These are phyloP conservation scores for Luehdorfia chinensis DNA, from an alignment of 1,140 invertebrate species.

Conservation along the genomic window DNA sequence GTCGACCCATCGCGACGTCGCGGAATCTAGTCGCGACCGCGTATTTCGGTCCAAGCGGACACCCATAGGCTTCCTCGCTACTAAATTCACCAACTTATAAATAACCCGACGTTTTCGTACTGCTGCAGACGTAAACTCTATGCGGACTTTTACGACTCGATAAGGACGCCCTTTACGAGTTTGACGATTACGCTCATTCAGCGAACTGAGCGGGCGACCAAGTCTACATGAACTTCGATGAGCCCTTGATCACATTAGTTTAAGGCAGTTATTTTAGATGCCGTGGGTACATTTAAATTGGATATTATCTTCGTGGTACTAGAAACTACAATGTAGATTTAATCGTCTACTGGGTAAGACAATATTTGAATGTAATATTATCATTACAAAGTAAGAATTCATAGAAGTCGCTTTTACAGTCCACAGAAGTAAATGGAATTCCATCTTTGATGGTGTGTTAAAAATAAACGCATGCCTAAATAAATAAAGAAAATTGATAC, in stretches of 20 bases:
- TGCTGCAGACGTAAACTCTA: slow-evolving; percentile 42
- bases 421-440: slow-evolving; percentile 18
- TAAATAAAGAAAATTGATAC: no score
- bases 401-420: slow-evolving; percentile 20
- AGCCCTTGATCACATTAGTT: no score
- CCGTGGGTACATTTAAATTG: no score
- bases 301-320: no score
- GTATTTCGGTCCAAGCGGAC: slow-evolving; percentile 66
- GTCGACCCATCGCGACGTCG: slow-evolving; percentile 64
- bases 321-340: slow-evolving; percentile 19
- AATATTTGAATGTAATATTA: slow-evolving; percentile 29
- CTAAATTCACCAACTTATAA: slow-evolving; percentile 65
- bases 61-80: slow-evolving; percentile 57
- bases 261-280: no score
- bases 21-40: slow-evolving; percentile 60
- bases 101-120: slow-evolving; percentile 52
- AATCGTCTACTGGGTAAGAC: slow-evolving; percentile 28
- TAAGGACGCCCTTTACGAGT: slow-evolving; percentile 42
- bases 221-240: slow-evolving; percentile 8
- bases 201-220: slow-evolving; percentile 19
- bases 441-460: no score
- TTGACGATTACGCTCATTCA: slow-evolving; percentile 44
- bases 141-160: slow-evolving; percentile 58
- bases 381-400: slow-evolving; percentile 22
- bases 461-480: no score